These are phyloP conservation scores for Limnephilus marmoratus DNA, from an alignment of 2,888 invertebrate genomes.

Conservation along the genomic window DNA sequence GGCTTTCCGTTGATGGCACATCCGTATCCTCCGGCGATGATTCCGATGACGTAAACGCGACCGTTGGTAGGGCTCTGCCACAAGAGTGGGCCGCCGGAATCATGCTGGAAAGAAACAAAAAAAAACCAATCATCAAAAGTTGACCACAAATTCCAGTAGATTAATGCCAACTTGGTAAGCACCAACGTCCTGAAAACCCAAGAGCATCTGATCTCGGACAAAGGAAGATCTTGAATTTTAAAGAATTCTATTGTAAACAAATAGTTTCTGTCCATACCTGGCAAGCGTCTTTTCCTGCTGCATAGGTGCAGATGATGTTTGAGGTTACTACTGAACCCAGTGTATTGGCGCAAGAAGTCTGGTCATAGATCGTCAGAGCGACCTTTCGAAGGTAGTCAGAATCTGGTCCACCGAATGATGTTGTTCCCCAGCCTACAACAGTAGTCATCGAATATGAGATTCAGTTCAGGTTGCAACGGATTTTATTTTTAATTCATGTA, in stretches of 20 bases:
- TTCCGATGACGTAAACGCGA: conserved; percentile 72
- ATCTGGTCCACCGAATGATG: conserved; percentile 73
- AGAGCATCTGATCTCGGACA: no score
- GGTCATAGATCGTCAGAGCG: conserved; percentile 75
- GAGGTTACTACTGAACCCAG: conserved; percentile 68
- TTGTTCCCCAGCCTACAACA: conserved; percentile 80
- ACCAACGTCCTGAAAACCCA: no score
- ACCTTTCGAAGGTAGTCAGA: conserved; percentile 76
- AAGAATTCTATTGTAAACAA: no score
- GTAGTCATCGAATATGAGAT: not conserved
- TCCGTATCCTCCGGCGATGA: conserved; percentile 77
- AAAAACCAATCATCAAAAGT: not conserved
- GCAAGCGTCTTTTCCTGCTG: conserved; percentile 77
- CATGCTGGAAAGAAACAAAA: conserved; percentile 67
- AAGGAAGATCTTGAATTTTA: not conserved
- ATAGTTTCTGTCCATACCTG: conserved; percentile 72
- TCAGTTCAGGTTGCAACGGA: not conserved
- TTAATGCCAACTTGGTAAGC: not conserved
- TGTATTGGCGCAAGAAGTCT: conserved; percentile 70
- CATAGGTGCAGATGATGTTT: conserved; percentile 76
- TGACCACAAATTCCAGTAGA: not conserved
- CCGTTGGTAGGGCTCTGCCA: conserved; percentile 73
- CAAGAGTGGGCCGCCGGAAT: conserved; percentile 79
- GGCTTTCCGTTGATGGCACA: conserved; percentile 76
- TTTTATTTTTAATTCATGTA: not conserved